phyloP scores from a whole-genome alignment of 2,113 vertebrate genomes.

The Philantomba maxwellii region DNA sequence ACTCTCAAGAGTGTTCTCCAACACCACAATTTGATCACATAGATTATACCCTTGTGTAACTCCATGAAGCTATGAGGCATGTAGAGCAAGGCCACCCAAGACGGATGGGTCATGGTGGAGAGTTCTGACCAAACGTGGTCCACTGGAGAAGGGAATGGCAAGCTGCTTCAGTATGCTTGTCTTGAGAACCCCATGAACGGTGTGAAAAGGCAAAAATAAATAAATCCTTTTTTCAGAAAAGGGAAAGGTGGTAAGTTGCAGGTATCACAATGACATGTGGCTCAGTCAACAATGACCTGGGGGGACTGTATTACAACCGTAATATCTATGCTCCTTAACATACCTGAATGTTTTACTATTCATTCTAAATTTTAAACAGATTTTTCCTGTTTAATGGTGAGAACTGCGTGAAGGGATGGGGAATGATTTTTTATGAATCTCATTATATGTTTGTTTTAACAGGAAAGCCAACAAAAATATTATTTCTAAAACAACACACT shows the following conservation, averaged over 20 bases:
- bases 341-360: not conserved
- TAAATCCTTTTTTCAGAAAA: not conserved
- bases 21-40: not conserved
- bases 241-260: not conserved
- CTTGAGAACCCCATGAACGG: not conserved
- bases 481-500: not conserved
- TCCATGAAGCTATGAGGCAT: not conserved
- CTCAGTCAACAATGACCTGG: not conserved
- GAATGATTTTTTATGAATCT: not conserved
- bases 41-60: not conserved
- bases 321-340: not conserved
- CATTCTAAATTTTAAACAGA: not conserved
- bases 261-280: not conserved
- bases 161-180: not conserved
- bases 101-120: not conserved
- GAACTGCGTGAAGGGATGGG: not conserved
- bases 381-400: not conserved
- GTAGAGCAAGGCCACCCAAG: not conserved
- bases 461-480: not conserved
- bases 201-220: not conserved
- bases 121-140: not conserved
- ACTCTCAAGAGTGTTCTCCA: not conserved
- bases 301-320: accelerated
- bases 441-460: not conserved
- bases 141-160: not conserved